Percentiles rank a stretch among this genome's conserved stretches.
These are phyloP conservation scores for Xanthia icteritia DNA, from an alignment of 2,888 invertebrate genomes.

Conservation along the genomic window DNA sequence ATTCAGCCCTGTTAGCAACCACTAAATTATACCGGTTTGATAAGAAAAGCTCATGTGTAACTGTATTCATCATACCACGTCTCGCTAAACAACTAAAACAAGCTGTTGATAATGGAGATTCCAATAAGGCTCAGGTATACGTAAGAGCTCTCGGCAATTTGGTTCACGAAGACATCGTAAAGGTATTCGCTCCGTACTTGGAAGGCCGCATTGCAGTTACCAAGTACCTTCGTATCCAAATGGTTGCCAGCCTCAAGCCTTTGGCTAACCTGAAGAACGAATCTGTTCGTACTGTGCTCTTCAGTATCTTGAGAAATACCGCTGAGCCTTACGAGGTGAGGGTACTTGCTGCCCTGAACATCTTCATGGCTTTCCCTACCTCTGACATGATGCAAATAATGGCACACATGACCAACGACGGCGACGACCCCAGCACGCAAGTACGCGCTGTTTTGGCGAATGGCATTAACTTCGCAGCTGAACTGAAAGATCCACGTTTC, in stretches of 20 bases:
- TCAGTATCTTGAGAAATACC: slow-evolving; percentile 92
- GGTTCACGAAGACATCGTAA: slow-evolving; percentile 89
- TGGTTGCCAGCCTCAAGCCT: slow-evolving; percentile 90
- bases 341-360: slow-evolving; percentile 90
- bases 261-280: slow-evolving; percentile 87
- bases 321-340: slow-evolving; percentile 92
- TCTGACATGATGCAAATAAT: slow-evolving; percentile 92
- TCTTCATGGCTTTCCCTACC: slow-evolving; percentile 91
- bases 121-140: slow-evolving; percentile 90
- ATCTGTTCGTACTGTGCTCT: slow-evolving; percentile 90
- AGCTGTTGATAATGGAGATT: slow-evolving; percentile 89
- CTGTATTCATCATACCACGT: slow-evolving; percentile 79
- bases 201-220: slow-evolving; percentile 90
- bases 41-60: too few relatives aligned
- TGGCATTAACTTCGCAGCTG: slow-evolving; percentile 89
- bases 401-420: slow-evolving; percentile 92
- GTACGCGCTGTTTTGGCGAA: slow-evolving; percentile 92
- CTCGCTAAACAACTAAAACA: slow-evolving; percentile 88
- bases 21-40: too few relatives aligned
- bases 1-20: too few relatives aligned
- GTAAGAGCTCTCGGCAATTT: slow-evolving; percentile 92
- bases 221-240: slow-evolving; percentile 91
- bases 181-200: slow-evolving; percentile 92
- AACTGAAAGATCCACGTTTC: slow-evolving; percentile 82
- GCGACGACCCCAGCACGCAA: slow-evolving; percentile 91